These are phyloP conservation scores for Chrosomus eos DNA, from an alignment of 2,797 vertebrate genomes.

Conservation along the genomic window DNA sequence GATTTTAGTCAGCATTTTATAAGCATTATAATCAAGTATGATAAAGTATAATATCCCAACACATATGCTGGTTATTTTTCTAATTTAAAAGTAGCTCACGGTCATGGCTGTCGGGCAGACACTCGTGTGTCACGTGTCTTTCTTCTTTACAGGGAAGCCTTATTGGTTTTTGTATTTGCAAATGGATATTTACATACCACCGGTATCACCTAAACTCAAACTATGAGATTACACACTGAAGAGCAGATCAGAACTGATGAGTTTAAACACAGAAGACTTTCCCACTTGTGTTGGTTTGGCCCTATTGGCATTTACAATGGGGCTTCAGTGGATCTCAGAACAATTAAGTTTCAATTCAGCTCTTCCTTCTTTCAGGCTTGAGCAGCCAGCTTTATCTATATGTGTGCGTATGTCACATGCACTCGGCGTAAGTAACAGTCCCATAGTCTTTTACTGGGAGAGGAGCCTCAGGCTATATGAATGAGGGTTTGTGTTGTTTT, in stretches of 20 bases:
- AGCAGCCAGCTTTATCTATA: conserved; percentile 40
- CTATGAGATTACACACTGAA: neutral
- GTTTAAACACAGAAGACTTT: neutral
- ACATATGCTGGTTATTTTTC: neutral
- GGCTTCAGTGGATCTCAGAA: neutral
- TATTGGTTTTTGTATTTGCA: neutral
- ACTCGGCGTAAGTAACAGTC: conserved; percentile 25
- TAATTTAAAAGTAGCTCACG: neutral
- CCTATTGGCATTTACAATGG: neutral
- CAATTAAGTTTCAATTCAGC: neutral
- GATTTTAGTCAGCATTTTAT: neutral
- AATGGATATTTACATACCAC: conserved; percentile 28
- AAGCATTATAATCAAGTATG: neutral
- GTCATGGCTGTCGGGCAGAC: neutral
- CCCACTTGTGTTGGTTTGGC: neutral
- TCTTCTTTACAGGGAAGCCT: neutral
- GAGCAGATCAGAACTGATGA: neutral
- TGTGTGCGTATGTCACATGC: conserved; percentile 25
- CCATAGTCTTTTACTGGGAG: conserved; percentile 26
- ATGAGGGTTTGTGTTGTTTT: conserved; percentile 15
- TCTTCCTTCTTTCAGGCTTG: conserved; percentile 15
- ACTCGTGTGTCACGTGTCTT: neutral
- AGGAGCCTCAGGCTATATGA: conserved; percentile 27
- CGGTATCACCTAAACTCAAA: neutral
- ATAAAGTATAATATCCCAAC: neutral